A percentile compares a stretch with the other conserved stretches of the same genome.
These are phyloP conservation scores for Incurvaria masculella DNA, from an alignment of 2,888 invertebrate genomes.

Conservation along the genomic window DNA sequence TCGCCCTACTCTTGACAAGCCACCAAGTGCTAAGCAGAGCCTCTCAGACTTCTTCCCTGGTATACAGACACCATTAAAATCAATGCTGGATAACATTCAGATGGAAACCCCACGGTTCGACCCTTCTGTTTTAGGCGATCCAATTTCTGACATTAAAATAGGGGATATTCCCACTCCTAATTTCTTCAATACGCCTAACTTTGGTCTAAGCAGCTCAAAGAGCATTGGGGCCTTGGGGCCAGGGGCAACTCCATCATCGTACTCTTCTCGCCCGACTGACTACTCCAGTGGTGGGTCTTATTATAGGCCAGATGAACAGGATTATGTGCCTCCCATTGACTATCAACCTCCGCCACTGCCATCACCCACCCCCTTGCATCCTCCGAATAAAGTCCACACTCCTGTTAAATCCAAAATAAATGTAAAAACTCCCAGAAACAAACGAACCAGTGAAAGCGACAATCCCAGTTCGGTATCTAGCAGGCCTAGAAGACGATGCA, in stretches of 20 bases:
- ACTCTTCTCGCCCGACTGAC: slow-evolving; percentile 50
- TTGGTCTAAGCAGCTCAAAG: slow-evolving; percentile 27
- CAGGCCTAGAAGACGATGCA: slow-evolving; percentile 41
- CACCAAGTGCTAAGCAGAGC: slow-evolving; percentile 41
- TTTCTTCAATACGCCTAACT: slow-evolving; percentile 44
- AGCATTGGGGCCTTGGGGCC: slow-evolving; percentile 11
- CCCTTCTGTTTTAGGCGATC: slow-evolving; percentile 30
- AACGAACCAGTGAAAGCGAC: slow-evolving; percentile 14
- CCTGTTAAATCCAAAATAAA: not conserved
- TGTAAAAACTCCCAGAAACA: slow-evolving; percentile 9
- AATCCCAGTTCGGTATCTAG: slow-evolving; percentile 18
- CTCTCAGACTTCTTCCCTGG: slow-evolving; percentile 40
- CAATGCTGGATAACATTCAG: slow-evolving; percentile 41
- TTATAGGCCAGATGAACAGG: slow-evolving; percentile 62
- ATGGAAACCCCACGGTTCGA: slow-evolving; percentile 57
- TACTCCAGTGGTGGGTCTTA: slow-evolving; percentile 63
- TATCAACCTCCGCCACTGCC: slow-evolving; percentile 18
- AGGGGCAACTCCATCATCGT: slow-evolving; percentile 38
- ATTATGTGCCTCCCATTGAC: slow-evolving; percentile 35
- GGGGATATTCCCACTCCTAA: slow-evolving; percentile 56
- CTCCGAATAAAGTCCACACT: not conserved
- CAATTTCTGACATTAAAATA: slow-evolving; percentile 54
- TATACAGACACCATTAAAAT: slow-evolving; percentile 59
- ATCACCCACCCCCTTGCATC: slow-evolving; percentile 23
- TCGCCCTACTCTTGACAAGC: slow-evolving; percentile 35